Base-by-base conservation (phyloP, 2,113 vertebrate genomes). In the Callipepla californica region DNA sequence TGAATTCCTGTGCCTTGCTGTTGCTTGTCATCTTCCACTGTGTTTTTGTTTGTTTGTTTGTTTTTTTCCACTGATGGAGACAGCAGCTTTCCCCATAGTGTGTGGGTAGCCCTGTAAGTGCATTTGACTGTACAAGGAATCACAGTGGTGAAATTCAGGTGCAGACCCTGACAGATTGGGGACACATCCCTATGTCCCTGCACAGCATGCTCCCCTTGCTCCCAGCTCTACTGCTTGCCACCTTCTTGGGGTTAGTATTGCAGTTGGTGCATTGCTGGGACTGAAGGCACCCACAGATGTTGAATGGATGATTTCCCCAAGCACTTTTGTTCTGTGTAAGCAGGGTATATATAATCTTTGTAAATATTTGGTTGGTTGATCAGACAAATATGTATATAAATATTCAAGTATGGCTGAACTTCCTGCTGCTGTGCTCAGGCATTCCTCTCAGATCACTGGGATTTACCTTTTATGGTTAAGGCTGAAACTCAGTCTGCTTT, bases 71-170 rank as follows among this genome's bases (percentile, higher is more conserved):
- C 40, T 72, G 42, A 6, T 70, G 69, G 42, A 30, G 30, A n/a
- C 23, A 67, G 25, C 15, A 84, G 40, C 34, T 85, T 62, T 70
- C 44, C 8, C 5, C 76, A 61, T 59, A 11, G 6, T 23, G 8
- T n/a, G 16, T 53, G 5, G n/a, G 26, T 66, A 80, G 63, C 63
- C 23, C 62, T 38, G 38, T 40, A 69, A 47, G 8, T 14, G 7
- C 11, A 3, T 1, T 1, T 47, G 51, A 75, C 18, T 19, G 21
- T 57, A 1, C 0, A 2, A 48, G 2, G 6, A 74, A 68, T 68
- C 0, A 0, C 44, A 81, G 66, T 16, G 44, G 57, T 62, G 80
- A 77, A 83, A 78, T 70, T 72, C 28, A 78, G 30, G 25, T 0
- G 0, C 57, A 72, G 57, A 42, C 3, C 11, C n/a, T 67, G 42